Base-by-base conservation (phyloP, 2,113 vertebrate genomes). In the Platanista minor region DNA sequence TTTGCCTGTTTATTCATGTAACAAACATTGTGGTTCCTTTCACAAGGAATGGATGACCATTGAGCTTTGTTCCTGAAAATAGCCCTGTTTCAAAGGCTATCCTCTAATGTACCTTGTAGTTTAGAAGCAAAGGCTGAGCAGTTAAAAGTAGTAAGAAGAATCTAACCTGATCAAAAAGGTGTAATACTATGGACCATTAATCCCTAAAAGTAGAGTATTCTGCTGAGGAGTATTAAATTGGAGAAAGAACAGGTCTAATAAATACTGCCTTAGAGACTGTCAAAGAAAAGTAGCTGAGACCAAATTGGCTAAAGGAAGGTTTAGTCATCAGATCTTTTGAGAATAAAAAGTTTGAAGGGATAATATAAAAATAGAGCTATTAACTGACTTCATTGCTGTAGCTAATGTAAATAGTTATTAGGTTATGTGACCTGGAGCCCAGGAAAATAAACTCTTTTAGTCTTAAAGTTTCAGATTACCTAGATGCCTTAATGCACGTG, bases 251-350 rank as follows among this genome's bases (percentile, higher is more conserved):
- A 25, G 11, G 41, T 33, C 89, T 93, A 83, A 97, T 95, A 96
- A 95, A 90, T 95, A 95, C 82, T 78, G 72, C 39, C 93, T 87
- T 77, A 87, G 77, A 90, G 84, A 80, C 82, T 90, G 72, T 93
- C 77, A 31, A 83, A 66, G 92, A 91, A 89, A 96, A 95, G 49
- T 54, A 77, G 87, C n/a, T 62, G 43, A 71, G 39, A 92, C 20
- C 43, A 94, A 95, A 91, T 67, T 66, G 59, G 92, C 72, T 75
- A 83, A 93, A 96, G 67, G 87, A 97, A 95, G 89, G 96, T 95
- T 87, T 83, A 97, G 49, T 72, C 36, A 20, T 61, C 80, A 94
- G 69, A 52, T 64, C 85, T 94, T 90, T 61, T 23, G 90, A 86
- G 77, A 81, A 74, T 77, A 94, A 86, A 74, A 88, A 69, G 72